Percentiles rank a stretch among this genome's conserved stretches.
Evolutionary conservation across 2,113 vertebrate species (phyloP).

Genomic region (Xiphophorus couchianus): DNA sequence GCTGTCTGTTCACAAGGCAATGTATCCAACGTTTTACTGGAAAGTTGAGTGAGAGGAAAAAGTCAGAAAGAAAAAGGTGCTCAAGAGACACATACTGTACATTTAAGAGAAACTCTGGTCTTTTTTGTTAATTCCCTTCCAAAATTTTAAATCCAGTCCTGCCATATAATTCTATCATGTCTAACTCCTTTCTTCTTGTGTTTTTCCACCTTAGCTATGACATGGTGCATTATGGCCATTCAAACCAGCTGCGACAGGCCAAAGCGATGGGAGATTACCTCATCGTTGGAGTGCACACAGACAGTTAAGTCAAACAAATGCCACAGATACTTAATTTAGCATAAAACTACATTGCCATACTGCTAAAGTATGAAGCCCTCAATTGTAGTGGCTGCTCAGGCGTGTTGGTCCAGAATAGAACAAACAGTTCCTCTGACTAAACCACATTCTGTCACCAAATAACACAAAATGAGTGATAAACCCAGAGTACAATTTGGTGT

Average conservation of each 20-base stretch:
- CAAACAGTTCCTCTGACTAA: background rate
- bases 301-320: conserved; percentile 80
- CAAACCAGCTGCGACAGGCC: conserved; percentile 97
- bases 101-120: background rate
- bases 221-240: conserved; percentile 98
- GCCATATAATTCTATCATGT: background rate
- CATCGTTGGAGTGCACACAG: conserved; percentile 95
- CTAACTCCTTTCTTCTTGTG: background rate
- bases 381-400: no score
- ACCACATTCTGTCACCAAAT: background rate
- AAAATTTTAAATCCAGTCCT: background rate
- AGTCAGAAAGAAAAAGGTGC: no score
- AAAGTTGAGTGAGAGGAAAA: no score
- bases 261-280: conserved; percentile 96
- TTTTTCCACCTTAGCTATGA: conserved; percentile 86
- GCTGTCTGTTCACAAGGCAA: no score
- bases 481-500: background rate
- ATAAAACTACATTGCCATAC: background rate
- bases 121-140: background rate
- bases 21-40: no score
- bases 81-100: background rate
- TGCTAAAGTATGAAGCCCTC: background rate
- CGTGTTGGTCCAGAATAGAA: no score
- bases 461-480: background rate
- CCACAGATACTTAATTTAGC: background rate